Base-by-base conservation (phyloP, 2,113 vertebrate genomes). In the Phrynosoma blainvillii region DNA sequence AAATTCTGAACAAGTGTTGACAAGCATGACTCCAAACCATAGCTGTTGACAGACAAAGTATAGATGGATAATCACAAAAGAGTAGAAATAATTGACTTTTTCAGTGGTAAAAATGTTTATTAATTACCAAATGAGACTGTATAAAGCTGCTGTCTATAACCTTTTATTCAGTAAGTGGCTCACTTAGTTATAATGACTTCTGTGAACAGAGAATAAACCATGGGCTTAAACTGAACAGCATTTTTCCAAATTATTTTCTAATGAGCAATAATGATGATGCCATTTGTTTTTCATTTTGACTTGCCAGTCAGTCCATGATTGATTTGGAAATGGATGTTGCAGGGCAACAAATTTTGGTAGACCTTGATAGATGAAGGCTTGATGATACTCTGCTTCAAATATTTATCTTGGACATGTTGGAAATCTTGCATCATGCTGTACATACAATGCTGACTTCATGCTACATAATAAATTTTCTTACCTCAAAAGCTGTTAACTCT, bases 11-110 rank as follows among this genome's bases (percentile, higher is more conserved):
- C 32, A 74, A 84, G 13, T 12, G 78, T 42, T 78, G 59, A 65
- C 0, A 0, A 54, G 12, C n/a, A 23, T 65, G 68, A 82, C 30
- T 84, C 81, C 13, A 78, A 76, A 75, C 32, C 16, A 82, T 40
- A 36, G 59, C 5, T 88, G 89, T 5, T 18, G 32, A 88, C 59
- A 13, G 23, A 85, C 21, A 89, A 90, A 90, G 88, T 85, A 87
- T 4, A 85, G 62, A 71, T 86, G 23, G 27, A 68, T 82, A 75
- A 87, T 16, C 2, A 73, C 3, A 0, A 68, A 84, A 90, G 84
- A 62, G 86, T 68, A 78, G 54, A 84, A 88, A 68, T 83, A 77
- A 82, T 71, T 71, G 42, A 25, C 5, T 81, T 32, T 20, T 9
- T 77, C 62, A 36, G 2, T 23, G 76, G 89, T 27, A 32, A 52